Percentiles rank a stretch among this genome's conserved stretches.
Evolutionary conservation across 2,888 invertebrate species (phyloP).

Genomic region (Sminthurinus aureus): DNA sequence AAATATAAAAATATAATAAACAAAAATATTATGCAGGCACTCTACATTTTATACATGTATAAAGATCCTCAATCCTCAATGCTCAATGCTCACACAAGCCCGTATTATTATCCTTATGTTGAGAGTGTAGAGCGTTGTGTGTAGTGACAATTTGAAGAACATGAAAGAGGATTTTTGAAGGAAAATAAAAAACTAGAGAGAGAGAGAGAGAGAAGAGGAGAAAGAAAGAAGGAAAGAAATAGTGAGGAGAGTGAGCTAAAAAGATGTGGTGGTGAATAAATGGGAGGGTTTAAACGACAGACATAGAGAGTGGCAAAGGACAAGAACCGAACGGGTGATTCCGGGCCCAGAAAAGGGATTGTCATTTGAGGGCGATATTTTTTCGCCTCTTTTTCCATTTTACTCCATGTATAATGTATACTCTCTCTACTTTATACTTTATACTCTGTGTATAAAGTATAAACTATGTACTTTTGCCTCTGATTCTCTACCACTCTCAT

Average conservation of each 20-base stretch:
- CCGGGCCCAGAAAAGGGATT: constrained; percentile 42
- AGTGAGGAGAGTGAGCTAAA: constrained; percentile 31
- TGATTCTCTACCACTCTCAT: background rate
- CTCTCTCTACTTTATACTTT: background rate
- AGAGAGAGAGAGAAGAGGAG: constrained; percentile 25
- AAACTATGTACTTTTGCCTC: too few species aligned
- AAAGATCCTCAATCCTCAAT: too few species aligned
- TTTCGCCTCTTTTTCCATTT: constrained; percentile 31
- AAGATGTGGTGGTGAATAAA: constrained; percentile 40
- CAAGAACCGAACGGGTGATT: constrained; percentile 42
- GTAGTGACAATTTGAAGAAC: constrained; percentile 16
- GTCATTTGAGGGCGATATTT: constrained; percentile 47
- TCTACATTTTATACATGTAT: too few species aligned
- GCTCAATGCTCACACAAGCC: too few species aligned
- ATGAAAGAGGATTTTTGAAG: constrained; percentile 26
- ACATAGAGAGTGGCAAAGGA: constrained; percentile 38
- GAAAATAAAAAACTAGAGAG: constrained; percentile 36
- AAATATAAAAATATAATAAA: too few species aligned
- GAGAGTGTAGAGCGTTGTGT: constrained; percentile 7
- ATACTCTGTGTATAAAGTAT: too few species aligned
- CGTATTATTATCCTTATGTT: background rate
- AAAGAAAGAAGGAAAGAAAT: constrained; percentile 32
- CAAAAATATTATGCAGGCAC: too few species aligned
- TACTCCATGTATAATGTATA: too few species aligned
- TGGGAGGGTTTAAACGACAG: constrained; percentile 38